phyloP scores from a whole-genome alignment of 2,888 invertebrate species.

The Eupithecia exiguata region DNA sequence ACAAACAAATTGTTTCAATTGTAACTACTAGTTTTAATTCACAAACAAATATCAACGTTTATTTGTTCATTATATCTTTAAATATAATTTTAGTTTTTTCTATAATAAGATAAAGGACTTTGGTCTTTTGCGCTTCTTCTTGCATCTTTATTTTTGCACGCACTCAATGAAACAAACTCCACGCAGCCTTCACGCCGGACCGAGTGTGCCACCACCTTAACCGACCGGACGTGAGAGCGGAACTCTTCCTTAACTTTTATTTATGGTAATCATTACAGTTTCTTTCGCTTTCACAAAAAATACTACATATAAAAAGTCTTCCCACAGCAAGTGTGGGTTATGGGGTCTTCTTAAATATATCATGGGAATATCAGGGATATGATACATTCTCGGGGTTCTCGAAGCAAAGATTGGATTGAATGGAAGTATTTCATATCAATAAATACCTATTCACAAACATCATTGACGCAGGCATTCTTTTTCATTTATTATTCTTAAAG shows the following conservation, averaged over 20 bases:
- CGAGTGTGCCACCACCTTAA: conserved; percentile 51
- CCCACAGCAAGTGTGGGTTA: conserved; percentile 64
- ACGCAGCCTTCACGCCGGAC: neutral
- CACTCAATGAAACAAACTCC: too few relatives aligned
- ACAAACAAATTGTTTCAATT: too few relatives aligned
- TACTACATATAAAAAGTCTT: conserved; percentile 56
- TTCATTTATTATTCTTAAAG: neutral
- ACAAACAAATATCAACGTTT: neutral
- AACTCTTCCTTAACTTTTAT: conserved; percentile 75
- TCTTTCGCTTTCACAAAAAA: conserved; percentile 57
- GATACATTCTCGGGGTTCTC: neutral
- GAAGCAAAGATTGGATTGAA: neutral
- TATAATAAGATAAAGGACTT: too few relatives aligned
- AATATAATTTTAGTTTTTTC: too few relatives aligned
- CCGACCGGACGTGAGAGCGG: conserved; percentile 71
- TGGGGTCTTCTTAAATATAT: neutral
- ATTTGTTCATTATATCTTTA: too few relatives aligned
- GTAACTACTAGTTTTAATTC: too few relatives aligned
- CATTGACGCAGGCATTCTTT: neutral
- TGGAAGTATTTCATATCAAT: neutral
- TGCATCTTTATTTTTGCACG: too few relatives aligned
- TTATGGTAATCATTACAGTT: conserved; percentile 70
- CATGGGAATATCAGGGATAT: conserved; percentile 1
- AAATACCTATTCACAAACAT: neutral
- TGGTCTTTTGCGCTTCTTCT: too few relatives aligned